Base-by-base conservation (phyloP, 2,797 vertebrate genomes). In the Bothrops alternatus region DNA sequence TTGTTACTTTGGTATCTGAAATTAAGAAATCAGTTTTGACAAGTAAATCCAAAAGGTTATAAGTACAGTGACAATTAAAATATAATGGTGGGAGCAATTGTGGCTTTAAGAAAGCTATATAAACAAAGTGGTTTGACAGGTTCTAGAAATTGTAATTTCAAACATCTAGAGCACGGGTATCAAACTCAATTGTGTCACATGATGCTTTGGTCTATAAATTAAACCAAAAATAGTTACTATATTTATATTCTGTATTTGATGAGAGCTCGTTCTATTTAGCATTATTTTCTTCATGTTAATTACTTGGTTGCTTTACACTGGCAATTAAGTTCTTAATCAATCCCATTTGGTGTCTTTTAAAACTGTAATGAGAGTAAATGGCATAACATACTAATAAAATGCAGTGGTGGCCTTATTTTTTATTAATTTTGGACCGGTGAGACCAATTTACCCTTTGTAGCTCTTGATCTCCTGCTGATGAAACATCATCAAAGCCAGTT, bases 251-350 rank as follows among this genome's bases (percentile, higher is more conserved):
- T 89, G 6, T 88, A 58, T 91, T 94, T 91, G 91, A 16, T 93
- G 94, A 93, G 94, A 92, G 53, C 23, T 90, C 89, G 58, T 91
- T 58, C 91, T 93, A 55, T 32, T 82, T 92, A 87, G 26, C 95
- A 56, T 92, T 92, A 37, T 90, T 88, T 50, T 93, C 63, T 69
- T 93, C 32, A 56, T 93, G 57, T 94, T 95, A 95, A 96, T 93
- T 96, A 93, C 61, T 94, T 94, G 92, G 93, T 93, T 93, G 90
- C 58, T 94, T 96, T 94, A 90, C 78, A 93, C 13, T 90, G 94
- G 90, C 92, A 96, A 88, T 91, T 93, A 94, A 94, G 56, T 86
- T 93, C 91, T 93, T 94, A 91, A 95, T 94, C 93, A 96, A 14
- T 95, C 87, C 91, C 93, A 94, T 28, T 78, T 89, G 89, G 88